Conservation (phyloP, 2,113 vertebrate species). For the Catharus bicknelli region DNA sequence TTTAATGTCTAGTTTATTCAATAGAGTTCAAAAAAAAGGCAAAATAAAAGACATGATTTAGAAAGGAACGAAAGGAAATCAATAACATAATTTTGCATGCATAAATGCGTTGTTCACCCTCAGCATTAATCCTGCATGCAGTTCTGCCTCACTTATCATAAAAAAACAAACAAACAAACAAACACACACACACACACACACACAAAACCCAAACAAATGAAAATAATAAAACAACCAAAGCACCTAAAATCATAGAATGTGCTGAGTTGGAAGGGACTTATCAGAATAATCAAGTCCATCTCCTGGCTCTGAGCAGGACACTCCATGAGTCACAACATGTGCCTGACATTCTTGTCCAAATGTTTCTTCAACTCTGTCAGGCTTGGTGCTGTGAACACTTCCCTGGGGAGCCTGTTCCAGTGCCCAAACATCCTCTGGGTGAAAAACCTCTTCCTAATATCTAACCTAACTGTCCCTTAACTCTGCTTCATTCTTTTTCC, state of each 20-base stretch:
- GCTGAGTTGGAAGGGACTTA: background rate
- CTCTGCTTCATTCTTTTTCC: background rate
- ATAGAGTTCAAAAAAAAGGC: background rate
- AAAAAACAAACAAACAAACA: background rate
- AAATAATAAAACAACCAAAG: fast-evolving
- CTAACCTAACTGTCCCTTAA: background rate
- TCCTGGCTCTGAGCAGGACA: background rate
- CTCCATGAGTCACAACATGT: background rate
- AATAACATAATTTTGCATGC: background rate
- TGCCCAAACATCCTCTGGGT: fast-evolving
- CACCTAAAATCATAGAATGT: background rate
- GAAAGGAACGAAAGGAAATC: background rate
- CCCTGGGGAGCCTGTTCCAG: background rate
- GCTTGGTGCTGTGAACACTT: background rate
- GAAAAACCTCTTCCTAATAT: background rate
- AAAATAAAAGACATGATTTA: background rate
- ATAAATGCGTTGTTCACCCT: background rate
- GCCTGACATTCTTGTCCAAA: background rate
- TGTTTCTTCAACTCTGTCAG: background rate
- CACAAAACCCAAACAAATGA: background rate
- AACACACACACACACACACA: no score
- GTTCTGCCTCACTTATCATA: background rate
- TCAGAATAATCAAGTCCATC: background rate
- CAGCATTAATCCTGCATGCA: background rate
- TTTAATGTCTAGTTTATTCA: background rate